Base-by-base conservation (phyloP, 1,140 invertebrate genomes). In the Ceratoteleas bidentatus region DNA sequence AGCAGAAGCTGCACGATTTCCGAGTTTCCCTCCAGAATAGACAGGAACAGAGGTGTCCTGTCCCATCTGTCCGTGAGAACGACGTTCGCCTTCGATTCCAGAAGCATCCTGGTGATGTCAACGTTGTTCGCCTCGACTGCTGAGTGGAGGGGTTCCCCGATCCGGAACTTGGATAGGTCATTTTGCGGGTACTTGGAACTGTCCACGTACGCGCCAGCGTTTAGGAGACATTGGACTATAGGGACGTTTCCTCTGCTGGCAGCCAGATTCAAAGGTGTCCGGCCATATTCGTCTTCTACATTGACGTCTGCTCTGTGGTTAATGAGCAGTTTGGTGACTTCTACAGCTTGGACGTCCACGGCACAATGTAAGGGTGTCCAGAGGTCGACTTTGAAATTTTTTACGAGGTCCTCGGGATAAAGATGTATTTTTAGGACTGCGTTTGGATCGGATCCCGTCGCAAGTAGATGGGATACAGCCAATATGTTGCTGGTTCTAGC, bases 281-380 rank as follows among this genome's bases (percentile, higher is more conserved):
- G 33, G 6, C 81, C 81, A 54, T 79, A 83, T 43, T 83, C 75
- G 40, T 83, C 76, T 53, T 78, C 75, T 3, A 34, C 11, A 40
- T 83, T 83, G 0, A 83, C 34, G 11, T 83, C 24, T 11, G 75
- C 75, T 15, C 57, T 0, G 13, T 72, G 32, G 0, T 61, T 38
- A 3, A 83, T 64, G 3, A 83, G 13, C 10, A 79, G 16, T 57
- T 73, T 53, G 4, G 68, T 38, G 10, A 79, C 75, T 57, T 66
- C 24, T 57, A 52, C n/a, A 33, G 65, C 68, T 40, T 73, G 75
- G 3, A 40, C 56, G n/a, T 79, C 70, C 9, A 72, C 66, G 14
- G 81, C 70, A 40, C 70, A 75, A 16, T 83, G 81, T 11, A 83
- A 54, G 9, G 81, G 75, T 7, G 70, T 83, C 75, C 70, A 76